These are phyloP conservation scores for Tridacna gigas DNA, from an alignment of 2,888 invertebrate species.

Conservation along the genomic window DNA sequence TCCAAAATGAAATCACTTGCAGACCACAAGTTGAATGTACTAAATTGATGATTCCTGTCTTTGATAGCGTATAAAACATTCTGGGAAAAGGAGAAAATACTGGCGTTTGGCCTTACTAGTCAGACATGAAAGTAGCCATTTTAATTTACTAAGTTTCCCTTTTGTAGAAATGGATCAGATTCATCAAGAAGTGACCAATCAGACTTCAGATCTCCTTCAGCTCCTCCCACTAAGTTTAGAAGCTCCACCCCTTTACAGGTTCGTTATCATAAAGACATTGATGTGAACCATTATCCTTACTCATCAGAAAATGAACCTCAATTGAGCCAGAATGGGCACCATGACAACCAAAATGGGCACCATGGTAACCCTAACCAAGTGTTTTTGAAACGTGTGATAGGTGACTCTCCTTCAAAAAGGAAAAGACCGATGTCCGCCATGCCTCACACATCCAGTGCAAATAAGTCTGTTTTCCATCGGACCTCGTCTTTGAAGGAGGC, in stretches of 20 bases:
- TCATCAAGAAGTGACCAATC: constrained; percentile 30
- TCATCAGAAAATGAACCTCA: constrained; percentile 23
- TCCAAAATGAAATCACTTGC: too few species aligned
- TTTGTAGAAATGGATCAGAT: constrained; percentile 38
- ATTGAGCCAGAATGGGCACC: neutral
- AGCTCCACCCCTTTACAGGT: constrained; percentile 34
- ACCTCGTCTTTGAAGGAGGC: constrained; percentile 64
- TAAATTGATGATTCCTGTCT: too few species aligned
- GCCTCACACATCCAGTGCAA: constrained; percentile 30
- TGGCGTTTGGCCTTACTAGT: too few species aligned
- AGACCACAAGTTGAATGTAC: too few species aligned
- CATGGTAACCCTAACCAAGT: constrained; percentile 32
- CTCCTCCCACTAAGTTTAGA: constrained; percentile 27
- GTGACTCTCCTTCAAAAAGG: constrained; percentile 38
- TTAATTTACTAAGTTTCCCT: neutral
- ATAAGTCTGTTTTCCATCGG: constrained; percentile 44
- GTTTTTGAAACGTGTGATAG: constrained; percentile 48
- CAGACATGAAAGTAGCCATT: neutral
- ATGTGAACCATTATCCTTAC: constrained; percentile 61
- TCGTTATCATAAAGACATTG: constrained; percentile 48
- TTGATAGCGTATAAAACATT: too few species aligned
- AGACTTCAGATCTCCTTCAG: constrained; percentile 4
- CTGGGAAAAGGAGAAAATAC: too few species aligned
- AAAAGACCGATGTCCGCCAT: constrained; percentile 56
- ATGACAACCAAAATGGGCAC: constrained; percentile 16